A percentile compares a stretch with the other conserved stretches of the same genome.
phyloP scores from a whole-genome alignment of 2,888 invertebrate genomes.

The Loripinus fragilis region DNA sequence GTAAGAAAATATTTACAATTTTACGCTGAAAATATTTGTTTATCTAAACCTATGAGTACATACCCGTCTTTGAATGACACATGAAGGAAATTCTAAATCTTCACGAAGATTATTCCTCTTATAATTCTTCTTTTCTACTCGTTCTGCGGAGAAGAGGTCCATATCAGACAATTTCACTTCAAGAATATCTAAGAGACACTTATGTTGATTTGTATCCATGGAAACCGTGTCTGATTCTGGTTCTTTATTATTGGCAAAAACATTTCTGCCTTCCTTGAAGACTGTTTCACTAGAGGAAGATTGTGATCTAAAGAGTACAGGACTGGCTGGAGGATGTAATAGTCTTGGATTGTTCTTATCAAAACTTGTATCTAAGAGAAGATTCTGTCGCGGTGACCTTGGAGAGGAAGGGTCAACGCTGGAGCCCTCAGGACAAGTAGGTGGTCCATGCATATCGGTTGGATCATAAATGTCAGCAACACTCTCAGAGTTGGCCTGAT shows the following conservation, averaged over 20 bases:
- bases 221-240: slow-evolving; percentile 14
- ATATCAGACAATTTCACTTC: slow-evolving; percentile 90
- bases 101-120: slow-evolving; percentile 53
- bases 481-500: slow-evolving; percentile 33
- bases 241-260: slow-evolving; percentile 14
- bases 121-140: slow-evolving; percentile 76
- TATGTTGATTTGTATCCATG: slow-evolving; percentile 48
- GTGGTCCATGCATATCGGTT: slow-evolving; percentile 31
- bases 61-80: slow-evolving; percentile 79
- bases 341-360: not conserved
- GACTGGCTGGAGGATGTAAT: not conserved
- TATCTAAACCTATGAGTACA: no score
- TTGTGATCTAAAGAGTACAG: not conserved
- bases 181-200: slow-evolving; percentile 90
- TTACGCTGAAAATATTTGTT: no score
- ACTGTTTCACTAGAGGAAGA: slow-evolving; percentile 24
- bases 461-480: slow-evolving; percentile 53
- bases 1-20: no score
- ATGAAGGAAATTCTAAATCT: slow-evolving; percentile 81
- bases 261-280: slow-evolving; percentile 9
- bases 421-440: slow-evolving; percentile 49
- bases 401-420: slow-evolving; percentile 65
- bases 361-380: slow-evolving; percentile 8
- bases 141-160: slow-evolving; percentile 89
- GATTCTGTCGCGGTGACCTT: not conserved